Conservation (phyloP, 2,113 vertebrate genomes). For the Cyprinodon tularosa region DNA sequence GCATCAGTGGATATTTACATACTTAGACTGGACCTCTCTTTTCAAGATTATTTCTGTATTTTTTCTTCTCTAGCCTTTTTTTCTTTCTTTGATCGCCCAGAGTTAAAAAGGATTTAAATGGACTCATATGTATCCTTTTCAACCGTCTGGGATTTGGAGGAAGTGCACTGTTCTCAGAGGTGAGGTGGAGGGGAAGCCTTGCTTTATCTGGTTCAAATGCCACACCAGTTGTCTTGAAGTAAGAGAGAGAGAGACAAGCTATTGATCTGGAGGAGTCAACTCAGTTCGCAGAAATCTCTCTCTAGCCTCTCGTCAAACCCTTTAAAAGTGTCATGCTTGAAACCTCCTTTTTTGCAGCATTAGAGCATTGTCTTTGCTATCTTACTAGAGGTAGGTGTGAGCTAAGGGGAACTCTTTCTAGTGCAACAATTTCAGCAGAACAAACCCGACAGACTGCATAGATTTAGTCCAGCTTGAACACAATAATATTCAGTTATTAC, state of each 20-base stretch:
- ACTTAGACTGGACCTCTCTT: constrained; percentile 69
- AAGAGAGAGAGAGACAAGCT: constrained; percentile 76
- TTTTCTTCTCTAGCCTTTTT: constrained; percentile 27
- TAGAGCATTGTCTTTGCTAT: constrained; percentile 63
- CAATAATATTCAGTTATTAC: background rate
- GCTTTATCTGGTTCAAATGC: constrained; percentile 84
- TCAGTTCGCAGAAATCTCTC: constrained; percentile 77
- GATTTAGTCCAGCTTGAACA: constrained; percentile 18
- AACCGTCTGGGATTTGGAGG: constrained; percentile 73
- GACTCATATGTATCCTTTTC: constrained; percentile 79
- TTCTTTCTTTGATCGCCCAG: constrained; percentile 53
- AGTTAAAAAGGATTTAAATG: constrained; percentile 75
- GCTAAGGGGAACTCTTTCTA: constrained; percentile 45
- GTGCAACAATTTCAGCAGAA: constrained; percentile 44
- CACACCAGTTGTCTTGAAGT: constrained; percentile 78
- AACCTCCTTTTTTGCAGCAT: constrained; percentile 72
- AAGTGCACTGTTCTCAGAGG: constrained; percentile 73
- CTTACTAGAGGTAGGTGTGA: constrained; percentile 53
- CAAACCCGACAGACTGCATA: constrained; percentile 30
- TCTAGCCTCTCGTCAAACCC: constrained; percentile 70
- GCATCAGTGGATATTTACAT: constrained; percentile 74
- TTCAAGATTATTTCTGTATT: constrained; percentile 69
- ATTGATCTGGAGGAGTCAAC: constrained; percentile 80
- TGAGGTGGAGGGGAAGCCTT: constrained; percentile 77
- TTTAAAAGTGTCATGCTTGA: constrained; percentile 77